phyloP scores from a whole-genome alignment of 2,888 invertebrate genomes.

The Epistrophella euchroma region DNA sequence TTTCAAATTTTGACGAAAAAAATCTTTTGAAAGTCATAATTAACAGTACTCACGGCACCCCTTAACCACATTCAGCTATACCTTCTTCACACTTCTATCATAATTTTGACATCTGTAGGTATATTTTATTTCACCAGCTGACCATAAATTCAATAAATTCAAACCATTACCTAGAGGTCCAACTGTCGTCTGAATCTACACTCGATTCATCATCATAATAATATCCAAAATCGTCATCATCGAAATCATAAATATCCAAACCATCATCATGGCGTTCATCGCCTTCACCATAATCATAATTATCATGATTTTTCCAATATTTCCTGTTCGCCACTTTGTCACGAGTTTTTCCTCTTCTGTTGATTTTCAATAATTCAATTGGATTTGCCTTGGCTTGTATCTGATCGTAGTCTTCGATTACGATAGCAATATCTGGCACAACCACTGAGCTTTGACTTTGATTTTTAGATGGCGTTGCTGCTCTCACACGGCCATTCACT shows the following conservation, averaged over 20 bases:
- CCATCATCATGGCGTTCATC: slow-evolving; percentile 50
- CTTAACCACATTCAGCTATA: no score
- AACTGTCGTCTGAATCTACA: slow-evolving; percentile 59
- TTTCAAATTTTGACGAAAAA: no score
- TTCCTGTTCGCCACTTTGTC: slow-evolving; percentile 54
- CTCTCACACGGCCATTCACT: slow-evolving; percentile 49
- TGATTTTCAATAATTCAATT: background rate
- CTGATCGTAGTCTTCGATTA: slow-evolving; percentile 70
- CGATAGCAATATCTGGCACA: slow-evolving; percentile 68
- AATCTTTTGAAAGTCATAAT: no score
- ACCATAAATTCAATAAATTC: background rate
- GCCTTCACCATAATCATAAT: slow-evolving; percentile 66
- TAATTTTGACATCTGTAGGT: no score
- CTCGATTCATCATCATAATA: slow-evolving; percentile 69
- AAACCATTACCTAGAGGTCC: slow-evolving; percentile 65
- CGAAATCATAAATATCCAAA: slow-evolving; percentile 64
- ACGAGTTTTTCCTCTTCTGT: background rate
- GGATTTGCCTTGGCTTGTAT: slow-evolving; percentile 37
- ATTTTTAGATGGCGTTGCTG: slow-evolving; percentile 33
- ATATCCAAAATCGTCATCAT: slow-evolving; percentile 69
- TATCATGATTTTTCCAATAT: slow-evolving; percentile 64
- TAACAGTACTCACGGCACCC: no score
- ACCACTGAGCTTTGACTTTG: background rate
- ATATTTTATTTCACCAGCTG: no score
- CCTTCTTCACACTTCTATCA: no score